Evolutionary conservation across 2,113 vertebrate genomes (phyloP), one percentile per base, ranked within the genome.

Genomic region (Cariama cristata): DNA sequence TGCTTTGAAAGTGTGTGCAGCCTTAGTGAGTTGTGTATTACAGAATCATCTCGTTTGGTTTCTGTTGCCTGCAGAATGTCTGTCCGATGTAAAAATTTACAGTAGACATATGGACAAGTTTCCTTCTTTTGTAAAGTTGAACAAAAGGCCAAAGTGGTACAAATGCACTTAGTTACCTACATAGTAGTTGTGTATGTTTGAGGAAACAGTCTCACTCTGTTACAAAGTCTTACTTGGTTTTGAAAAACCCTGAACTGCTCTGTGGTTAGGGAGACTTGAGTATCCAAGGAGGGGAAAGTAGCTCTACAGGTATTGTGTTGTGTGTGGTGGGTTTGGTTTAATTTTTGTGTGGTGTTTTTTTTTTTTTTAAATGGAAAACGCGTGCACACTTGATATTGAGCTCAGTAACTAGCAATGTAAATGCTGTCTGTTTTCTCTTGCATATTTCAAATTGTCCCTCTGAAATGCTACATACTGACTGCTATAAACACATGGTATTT

Each of bases 171-270:
- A n/a, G 16, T 52, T 69, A 32, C 21, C 19, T 20, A 8, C 6
- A 3, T 3, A 33, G 24, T 16, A 42, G n/a, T 5, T 79, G 45
- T 42, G 47, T 50, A 10, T 53, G 21, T 45, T 12, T 60, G 83
- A 79, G 73, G 91, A 93, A 97, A 86, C n/a, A 26, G 52, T 47
- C 58, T 91, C 32, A 24, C 33, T 86, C 56, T 90, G 66, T 96
- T 95, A 86, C 28, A 86, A 82, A n/a, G 59, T 84, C 76, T 96
- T 88, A 79, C 16, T 60, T 63, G 77, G 82, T 42, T 63, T 52
- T 88, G 66, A 35, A 95, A 85, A 84, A 8, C 68, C 8, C 28
- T 10, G 19, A 83, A 22, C 42, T 75, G 33, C 45, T 88, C 72
- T 91, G 66, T 91, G 91, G 56, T 94, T 59, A 53, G 73, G n/a